Evolutionary conservation across 2,888 invertebrate species (phyloP).

Genomic region (Aphelenchoides bicaudatus): DNA sequence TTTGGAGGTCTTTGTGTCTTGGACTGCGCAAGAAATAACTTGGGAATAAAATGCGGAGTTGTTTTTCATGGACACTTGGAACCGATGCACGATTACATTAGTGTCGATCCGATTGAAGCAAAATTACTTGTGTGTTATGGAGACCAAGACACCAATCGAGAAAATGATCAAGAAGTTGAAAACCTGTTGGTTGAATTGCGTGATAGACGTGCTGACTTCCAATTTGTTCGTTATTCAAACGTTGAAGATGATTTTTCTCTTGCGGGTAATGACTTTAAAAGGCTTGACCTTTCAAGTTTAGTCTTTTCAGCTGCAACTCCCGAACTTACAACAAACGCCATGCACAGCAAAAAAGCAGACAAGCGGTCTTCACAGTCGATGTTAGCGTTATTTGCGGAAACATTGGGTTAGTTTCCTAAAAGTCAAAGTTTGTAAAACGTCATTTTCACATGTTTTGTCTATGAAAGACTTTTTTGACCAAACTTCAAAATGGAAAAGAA

Average conservation of each 20-base stretch:
- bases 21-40: slow-evolving; percentile 46
- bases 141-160: slow-evolving; percentile 38
- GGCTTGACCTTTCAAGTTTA: no score
- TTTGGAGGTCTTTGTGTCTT: slow-evolving; percentile 52
- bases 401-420: no score
- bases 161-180: slow-evolving; percentile 13
- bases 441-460: no score
- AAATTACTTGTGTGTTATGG: slow-evolving; percentile 45
- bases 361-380: background rate
- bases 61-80: slow-evolving; percentile 50
- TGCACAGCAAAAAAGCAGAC: background rate
- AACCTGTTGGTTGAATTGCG: slow-evolving; percentile 12
- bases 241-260: slow-evolving; percentile 27
- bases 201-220: slow-evolving; percentile 46
- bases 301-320: background rate
- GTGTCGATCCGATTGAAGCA: slow-evolving; percentile 23
- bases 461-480: no score
- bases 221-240: slow-evolving; percentile 42
- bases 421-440: no score
- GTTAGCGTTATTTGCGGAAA: background rate
- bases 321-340: background rate
- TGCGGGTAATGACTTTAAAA: background rate
- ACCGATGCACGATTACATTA: slow-evolving; percentile 39
- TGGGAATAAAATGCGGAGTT: slow-evolving; percentile 40
- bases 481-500: no score